phyloP scores from a whole-genome alignment of 2,797 vertebrate genomes.

The Chelon auratus region DNA sequence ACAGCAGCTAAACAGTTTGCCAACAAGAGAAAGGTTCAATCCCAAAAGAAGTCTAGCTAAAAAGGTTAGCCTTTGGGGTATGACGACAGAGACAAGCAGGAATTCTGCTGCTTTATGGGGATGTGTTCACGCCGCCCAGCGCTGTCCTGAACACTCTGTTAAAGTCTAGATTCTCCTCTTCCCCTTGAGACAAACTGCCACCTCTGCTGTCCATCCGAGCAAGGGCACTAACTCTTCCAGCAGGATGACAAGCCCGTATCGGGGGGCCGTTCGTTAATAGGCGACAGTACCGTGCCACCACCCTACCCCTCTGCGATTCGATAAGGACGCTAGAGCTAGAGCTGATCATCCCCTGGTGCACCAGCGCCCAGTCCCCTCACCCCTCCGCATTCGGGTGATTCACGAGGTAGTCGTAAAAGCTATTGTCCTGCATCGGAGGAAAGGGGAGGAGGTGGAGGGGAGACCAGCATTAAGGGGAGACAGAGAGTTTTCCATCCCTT shows the following conservation, averaged over 20 bases:
- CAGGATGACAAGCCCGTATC: constrained; percentile 41
- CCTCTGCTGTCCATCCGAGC: constrained; percentile 42
- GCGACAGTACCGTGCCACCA: constrained; percentile 13
- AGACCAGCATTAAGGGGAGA: neutral
- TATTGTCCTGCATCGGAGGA: constrained; percentile 45
- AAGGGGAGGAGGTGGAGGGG: neutral
- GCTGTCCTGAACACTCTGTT: constrained; percentile 52
- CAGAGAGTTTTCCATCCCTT: constrained; percentile 3
- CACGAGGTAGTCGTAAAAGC: constrained; percentile 65
- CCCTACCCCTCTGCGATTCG: constrained; percentile 34
- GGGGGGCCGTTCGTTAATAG: constrained; percentile 45
- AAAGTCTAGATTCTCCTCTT: constrained; percentile 24
- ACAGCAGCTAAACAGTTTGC: too few species aligned
- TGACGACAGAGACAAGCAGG: constrained; percentile 46
- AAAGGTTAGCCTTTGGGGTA: neutral
- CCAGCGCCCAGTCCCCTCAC: neutral
- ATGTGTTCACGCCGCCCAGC: constrained; percentile 9
- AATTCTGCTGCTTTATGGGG: constrained; percentile 38
- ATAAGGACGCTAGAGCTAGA: constrained; percentile 40
- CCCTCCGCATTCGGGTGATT: constrained; percentile 44
- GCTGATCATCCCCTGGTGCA: neutral
- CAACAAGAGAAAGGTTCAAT: too few species aligned
- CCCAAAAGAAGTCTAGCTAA: neutral
- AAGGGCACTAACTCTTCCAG: constrained; percentile 53
- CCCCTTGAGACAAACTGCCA: constrained; percentile 40